Conservation (phyloP, 2,113 vertebrate species). For the Nyctibius bracteatus region DNA sequence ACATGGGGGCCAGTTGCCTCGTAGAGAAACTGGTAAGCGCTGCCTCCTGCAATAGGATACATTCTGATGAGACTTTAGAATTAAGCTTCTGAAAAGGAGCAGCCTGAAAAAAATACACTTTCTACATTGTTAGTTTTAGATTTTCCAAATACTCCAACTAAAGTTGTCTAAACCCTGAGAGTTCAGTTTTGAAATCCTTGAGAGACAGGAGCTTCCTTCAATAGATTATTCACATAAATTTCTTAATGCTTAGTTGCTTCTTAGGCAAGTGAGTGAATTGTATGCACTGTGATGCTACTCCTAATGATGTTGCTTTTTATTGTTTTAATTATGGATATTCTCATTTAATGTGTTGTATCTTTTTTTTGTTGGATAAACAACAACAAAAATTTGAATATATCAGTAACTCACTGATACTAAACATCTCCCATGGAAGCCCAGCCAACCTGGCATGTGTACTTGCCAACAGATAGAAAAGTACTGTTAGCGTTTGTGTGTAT, state of each 20-base stretch:
- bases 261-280: neutral
- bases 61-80: neutral
- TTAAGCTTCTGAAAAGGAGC: neutral
- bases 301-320: neutral
- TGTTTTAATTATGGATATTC: conserved; percentile 1
- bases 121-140: neutral
- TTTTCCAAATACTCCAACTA: neutral
- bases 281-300: neutral
- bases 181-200: neutral
- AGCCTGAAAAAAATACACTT: neutral
- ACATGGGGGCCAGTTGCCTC: neutral
- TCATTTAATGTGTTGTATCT: neutral
- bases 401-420: neutral
- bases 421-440: neutral
- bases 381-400: neutral
- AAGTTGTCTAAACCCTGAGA: neutral
- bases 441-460: neutral
- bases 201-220: neutral
- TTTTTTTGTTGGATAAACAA: neutral
- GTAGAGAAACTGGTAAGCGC: neutral
- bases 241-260: neutral
- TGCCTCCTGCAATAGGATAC: neutral
- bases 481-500: neutral
- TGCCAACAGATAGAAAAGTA: conserved; percentile 15
- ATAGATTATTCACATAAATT: neutral